A percentile compares a stretch with the other conserved stretches of the same genome.
These are phyloP conservation scores for Cacatua alba DNA, from an alignment of 2,113 vertebrate genomes.

Conservation along the genomic window DNA sequence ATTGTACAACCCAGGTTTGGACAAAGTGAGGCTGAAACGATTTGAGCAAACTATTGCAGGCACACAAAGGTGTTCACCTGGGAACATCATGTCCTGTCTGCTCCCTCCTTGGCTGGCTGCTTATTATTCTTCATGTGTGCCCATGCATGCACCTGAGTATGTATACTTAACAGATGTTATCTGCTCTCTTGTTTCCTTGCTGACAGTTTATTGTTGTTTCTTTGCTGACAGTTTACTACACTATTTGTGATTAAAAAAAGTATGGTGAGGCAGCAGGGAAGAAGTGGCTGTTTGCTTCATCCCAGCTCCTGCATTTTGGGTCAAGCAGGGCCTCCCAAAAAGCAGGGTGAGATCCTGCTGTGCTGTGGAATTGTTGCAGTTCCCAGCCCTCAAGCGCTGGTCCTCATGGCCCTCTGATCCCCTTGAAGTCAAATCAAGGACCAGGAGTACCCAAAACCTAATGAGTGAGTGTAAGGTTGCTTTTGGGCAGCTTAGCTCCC, in stretches of 20 bases:
- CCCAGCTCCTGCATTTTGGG: neutral
- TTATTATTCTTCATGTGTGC: neutral
- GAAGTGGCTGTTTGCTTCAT: neutral
- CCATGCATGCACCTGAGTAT: fast-evolving
- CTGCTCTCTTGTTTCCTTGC: neutral
- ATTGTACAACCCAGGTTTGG: fast-evolving
- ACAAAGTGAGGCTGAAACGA: neutral
- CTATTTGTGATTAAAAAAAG: neutral
- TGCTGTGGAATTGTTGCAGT: neutral
- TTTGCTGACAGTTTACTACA: neutral
- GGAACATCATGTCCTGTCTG: neutral
- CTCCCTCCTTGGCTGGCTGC: neutral
- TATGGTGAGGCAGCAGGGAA: neutral
- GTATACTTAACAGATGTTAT: neutral
- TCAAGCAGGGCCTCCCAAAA: neutral
- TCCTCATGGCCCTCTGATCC: neutral
- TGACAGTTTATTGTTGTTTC: neutral
- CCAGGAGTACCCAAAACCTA: neutral
- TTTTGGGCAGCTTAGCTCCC: neutral
- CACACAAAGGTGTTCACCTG: neutral
- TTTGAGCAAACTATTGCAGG: neutral
- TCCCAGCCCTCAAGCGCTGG: fast-evolving
- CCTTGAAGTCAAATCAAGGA: neutral
- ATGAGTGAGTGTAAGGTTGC: neutral
- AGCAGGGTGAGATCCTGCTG: neutral